Evolutionary conservation across 2,797 vertebrate species (phyloP).

Genomic region (Hyperoplus immaculatus): DNA sequence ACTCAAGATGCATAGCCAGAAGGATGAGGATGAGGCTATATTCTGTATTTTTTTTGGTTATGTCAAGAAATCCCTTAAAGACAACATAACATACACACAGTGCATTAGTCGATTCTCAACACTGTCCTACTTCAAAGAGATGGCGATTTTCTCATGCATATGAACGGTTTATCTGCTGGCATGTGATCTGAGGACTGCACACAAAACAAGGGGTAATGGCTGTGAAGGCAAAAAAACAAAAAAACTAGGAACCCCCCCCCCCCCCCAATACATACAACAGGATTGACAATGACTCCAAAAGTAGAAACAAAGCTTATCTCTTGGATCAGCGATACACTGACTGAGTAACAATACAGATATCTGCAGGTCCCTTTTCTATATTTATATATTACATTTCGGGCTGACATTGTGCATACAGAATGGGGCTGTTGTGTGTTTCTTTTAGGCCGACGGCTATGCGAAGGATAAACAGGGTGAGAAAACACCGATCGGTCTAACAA

Average conservation of each 20-base stretch:
- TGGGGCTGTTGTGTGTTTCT: not conserved
- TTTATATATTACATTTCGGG: not conserved
- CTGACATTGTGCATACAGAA: constrained; percentile 2
- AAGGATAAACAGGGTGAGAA: constrained; percentile 25
- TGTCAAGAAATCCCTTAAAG: not conserved
- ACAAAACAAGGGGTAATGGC: constrained; percentile 44
- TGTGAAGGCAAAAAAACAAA: constrained; percentile 33
- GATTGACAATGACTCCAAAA: constrained; percentile 19
- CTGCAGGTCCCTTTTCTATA: not conserved
- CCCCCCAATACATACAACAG: constrained; percentile 31
- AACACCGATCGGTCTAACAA: constrained; percentile 22
- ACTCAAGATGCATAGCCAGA: not conserved
- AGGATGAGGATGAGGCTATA: not conserved
- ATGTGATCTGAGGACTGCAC: constrained; percentile 58
- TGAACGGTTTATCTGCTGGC: constrained; percentile 68
- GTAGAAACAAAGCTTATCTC: not conserved
- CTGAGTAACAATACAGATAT: not conserved
- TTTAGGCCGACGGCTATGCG: constrained; percentile 18
- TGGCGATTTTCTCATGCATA: constrained; percentile 64
- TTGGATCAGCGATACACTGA: not conserved
- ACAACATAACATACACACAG: not conserved
- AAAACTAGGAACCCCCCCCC: not conserved
- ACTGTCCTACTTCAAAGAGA: constrained; percentile 68
- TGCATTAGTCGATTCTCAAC: not conserved
- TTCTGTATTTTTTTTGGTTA: not conserved